A percentile compares a stretch with the other conserved stretches of the same genome.
phyloP scores from a whole-genome alignment of 2,113 vertebrate species.

The Malaclemys terrapin region DNA sequence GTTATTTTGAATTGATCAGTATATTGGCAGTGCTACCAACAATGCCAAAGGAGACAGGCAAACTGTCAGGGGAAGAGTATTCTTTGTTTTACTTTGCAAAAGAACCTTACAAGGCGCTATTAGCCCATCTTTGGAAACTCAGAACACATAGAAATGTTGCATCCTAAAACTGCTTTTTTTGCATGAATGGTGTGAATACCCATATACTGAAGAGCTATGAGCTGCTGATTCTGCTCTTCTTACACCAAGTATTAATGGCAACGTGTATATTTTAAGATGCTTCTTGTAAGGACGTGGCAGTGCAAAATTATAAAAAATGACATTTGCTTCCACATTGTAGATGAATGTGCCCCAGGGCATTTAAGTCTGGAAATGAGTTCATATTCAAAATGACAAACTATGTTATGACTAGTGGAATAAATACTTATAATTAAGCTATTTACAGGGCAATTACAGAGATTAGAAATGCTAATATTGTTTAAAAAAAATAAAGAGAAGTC shows the following conservation, averaged over 20 bases:
- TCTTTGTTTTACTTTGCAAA: neutral
- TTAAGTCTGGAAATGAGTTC: slow-evolving; percentile 33
- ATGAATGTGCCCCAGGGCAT: slow-evolving; percentile 28
- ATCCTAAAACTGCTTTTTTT: neutral
- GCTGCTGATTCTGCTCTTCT: neutral
- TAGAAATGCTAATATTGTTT: neutral
- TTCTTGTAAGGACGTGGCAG: slow-evolving; percentile 39
- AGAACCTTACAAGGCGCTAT: neutral
- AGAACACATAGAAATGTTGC: neutral
- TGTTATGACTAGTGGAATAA: slow-evolving; percentile 8
- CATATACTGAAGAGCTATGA: neutral
- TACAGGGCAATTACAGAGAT: neutral
- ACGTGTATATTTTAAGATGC: slow-evolving; percentile 12
- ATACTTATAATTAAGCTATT: slow-evolving; percentile 27
- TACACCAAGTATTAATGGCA: slow-evolving; percentile 14
- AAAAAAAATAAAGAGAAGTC: neutral
- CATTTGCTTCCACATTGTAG: neutral
- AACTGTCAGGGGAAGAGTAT: neutral
- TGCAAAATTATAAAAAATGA: neutral
- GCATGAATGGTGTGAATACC: slow-evolving; percentile 18
- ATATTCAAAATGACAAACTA: slow-evolving; percentile 44
- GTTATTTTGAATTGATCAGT: neutral
- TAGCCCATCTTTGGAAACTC: neutral
- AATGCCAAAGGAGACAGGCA: neutral
- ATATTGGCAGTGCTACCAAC: neutral